These are phyloP conservation scores for Galleria mellonella DNA, from an alignment of 1,140 invertebrate genomes.

Conservation along the genomic window DNA sequence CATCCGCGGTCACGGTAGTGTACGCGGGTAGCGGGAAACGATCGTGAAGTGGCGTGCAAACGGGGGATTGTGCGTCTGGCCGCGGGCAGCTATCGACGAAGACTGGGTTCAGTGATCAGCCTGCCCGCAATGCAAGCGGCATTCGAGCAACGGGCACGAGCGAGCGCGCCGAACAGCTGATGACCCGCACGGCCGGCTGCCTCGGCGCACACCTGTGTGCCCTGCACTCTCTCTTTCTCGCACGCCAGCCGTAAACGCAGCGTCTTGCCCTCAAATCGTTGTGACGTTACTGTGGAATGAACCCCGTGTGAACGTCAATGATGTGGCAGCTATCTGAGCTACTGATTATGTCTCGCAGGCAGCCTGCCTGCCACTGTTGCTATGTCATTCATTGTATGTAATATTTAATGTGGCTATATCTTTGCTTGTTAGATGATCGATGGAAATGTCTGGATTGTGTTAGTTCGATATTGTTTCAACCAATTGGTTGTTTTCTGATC, in stretches of 20 bases:
- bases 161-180: conserved; percentile 63
- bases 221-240: conserved; percentile 53
- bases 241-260: conserved; percentile 34
- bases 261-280: conserved; percentile 38
- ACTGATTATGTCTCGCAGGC: background rate
- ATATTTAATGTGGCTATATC: no score
- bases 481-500: conserved; percentile 4
- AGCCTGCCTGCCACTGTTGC: conserved; percentile 9
- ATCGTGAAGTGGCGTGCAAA: conserved; percentile 29
- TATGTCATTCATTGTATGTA: background rate
- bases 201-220: conserved; percentile 54
- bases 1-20: conserved; percentile 24
- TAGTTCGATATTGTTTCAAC: no score
- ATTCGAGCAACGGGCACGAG: conserved; percentile 32
- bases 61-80: conserved; percentile 34
- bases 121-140: conserved; percentile 28
- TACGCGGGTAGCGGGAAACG: conserved; percentile 23
- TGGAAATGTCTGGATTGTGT: background rate
- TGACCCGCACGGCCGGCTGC: conserved; percentile 45
- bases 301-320: conserved; percentile 47
- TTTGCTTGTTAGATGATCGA: conserved; percentile 10
- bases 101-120: conserved; percentile 43
- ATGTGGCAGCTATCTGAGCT: conserved; percentile 19
- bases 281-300: conserved; percentile 42
- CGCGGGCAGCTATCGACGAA: conserved; percentile 44